Evolutionary conservation across 2,797 vertebrate genomes (phyloP), one percentile per base, ranked within the genome.

Genomic region (Remorina albescens): DNA sequence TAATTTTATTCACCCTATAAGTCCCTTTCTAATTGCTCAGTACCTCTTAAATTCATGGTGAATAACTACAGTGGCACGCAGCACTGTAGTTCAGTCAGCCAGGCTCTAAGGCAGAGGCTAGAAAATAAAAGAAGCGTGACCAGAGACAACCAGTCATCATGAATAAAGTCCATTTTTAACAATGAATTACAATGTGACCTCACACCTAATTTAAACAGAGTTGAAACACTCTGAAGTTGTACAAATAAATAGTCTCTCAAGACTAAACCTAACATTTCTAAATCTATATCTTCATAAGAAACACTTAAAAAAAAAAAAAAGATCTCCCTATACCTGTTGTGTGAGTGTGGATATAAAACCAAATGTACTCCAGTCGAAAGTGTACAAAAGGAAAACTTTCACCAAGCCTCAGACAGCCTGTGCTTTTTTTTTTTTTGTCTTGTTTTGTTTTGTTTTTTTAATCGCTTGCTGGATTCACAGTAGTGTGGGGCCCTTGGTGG

Each of bases 401-500:
- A 26, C 30, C 37, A 37, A 30, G 44, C 68, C 73, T 67, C 36
- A 19, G 60, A 61, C 55, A 78, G 67, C 70, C 60, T 41, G n/a
- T 49, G 23, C 47, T 54, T 66, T 4, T 25, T 56, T n/a, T n/a
- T n/a, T n/a, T n/a, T n/a, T n/a, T n/a, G n/a, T n/a, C n/a, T n/a
- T n/a, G n/a, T n/a, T n/a, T n/a, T n/a, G n/a, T n/a, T n/a, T n/a
- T n/a, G n/a, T n/a, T n/a, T n/a, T n/a, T n/a, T n/a, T n/a, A n/a
- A 30, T n/a, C n/a, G 13, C 36, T 34, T 46, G 47, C 42, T 28
- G 32, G 1, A 6, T 78, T 97, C 92, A 99, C 88, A 98, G 95
- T 80, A 98, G 89, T 0, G 95, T 96, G 58, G 98, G 96, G 54
- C 95, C 95, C 88, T 97, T 97, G 80, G 95, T 94, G 80, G 94